Conservation (phyloP, 2,888 invertebrate genomes). For the Cerastis rubricosa region DNA sequence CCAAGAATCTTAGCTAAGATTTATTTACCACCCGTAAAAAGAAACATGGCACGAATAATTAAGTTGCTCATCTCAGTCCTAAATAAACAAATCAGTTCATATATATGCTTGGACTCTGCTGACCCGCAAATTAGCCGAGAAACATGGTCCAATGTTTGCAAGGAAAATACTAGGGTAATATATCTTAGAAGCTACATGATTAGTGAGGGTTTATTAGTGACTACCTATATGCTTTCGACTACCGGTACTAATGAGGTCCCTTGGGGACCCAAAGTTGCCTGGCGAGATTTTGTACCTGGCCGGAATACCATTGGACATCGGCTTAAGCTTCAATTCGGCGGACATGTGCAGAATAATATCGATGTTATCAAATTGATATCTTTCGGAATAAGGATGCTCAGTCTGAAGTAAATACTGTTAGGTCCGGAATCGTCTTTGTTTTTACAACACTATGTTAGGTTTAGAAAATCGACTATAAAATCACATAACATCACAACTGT, state of each 20-base stretch:
- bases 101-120: slow-evolving; percentile 49
- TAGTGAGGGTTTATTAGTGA: slow-evolving; percentile 44
- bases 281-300: slow-evolving; percentile 28
- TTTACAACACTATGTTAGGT: background rate
- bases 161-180: slow-evolving; percentile 47
- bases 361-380: background rate
- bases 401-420: background rate
- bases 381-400: background rate
- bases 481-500: no score
- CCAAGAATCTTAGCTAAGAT: slow-evolving; percentile 39
- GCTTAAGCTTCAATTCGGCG: slow-evolving; percentile 1
- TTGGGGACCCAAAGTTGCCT: slow-evolving; percentile 12
- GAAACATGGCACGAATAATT: slow-evolving; percentile 62
- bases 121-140: slow-evolving; percentile 56
- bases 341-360: background rate
- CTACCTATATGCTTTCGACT: slow-evolving; percentile 16
- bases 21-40: slow-evolving; percentile 60
- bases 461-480: background rate
- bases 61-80: slow-evolving; percentile 65
- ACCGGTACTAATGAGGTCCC: slow-evolving; percentile 50
- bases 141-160: slow-evolving; percentile 49
- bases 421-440: background rate
- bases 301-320: slow-evolving; percentile 25
- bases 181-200: slow-evolving; percentile 51
- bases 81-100: slow-evolving; percentile 61